phyloP scores from a whole-genome alignment of 1,140 invertebrate genomes.

The Heliconius congener region DNA sequence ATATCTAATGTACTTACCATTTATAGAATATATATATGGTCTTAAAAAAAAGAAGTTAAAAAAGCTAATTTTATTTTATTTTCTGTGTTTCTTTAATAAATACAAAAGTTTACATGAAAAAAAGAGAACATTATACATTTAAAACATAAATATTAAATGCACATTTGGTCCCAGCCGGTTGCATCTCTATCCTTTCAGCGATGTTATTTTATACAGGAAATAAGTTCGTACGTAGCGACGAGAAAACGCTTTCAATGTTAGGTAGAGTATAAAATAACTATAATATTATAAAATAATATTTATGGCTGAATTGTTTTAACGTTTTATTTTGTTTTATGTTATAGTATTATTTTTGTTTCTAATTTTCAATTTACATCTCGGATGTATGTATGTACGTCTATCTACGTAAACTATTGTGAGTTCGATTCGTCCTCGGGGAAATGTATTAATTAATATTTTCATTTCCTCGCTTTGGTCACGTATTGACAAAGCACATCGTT shows the following conservation, averaged over 20 bases:
- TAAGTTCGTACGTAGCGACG: not conserved
- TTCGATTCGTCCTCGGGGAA: too few species aligned
- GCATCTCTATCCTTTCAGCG: not conserved
- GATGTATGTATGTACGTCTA: too few species aligned
- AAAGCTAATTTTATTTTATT: too few species aligned
- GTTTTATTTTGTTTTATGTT: not conserved
- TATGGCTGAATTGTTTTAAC: not conserved
- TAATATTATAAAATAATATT: not conserved
- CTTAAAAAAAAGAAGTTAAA: too few species aligned
- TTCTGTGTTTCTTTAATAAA: not conserved
- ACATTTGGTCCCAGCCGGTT: constrained; percentile 1
- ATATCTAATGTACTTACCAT: too few species aligned
- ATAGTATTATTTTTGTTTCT: not conserved
- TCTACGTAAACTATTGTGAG: too few species aligned
- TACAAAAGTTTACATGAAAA: not conserved
- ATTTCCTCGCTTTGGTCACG: too few species aligned
- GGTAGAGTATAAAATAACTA: not conserved
- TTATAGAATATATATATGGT: too few species aligned
- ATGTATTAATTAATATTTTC: too few species aligned
- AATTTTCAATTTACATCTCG: not conserved
- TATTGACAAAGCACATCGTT: too few species aligned
- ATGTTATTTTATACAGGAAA: constrained; percentile 7
- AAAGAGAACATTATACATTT: not conserved
- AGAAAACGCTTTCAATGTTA: constrained; percentile 26
- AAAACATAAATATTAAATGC: constrained; percentile 3